Percentiles rank a stretch among this genome's conserved stretches.
Conservation (phyloP, 2,797 vertebrate species). For the Sebastes hopkinsi region DNA sequence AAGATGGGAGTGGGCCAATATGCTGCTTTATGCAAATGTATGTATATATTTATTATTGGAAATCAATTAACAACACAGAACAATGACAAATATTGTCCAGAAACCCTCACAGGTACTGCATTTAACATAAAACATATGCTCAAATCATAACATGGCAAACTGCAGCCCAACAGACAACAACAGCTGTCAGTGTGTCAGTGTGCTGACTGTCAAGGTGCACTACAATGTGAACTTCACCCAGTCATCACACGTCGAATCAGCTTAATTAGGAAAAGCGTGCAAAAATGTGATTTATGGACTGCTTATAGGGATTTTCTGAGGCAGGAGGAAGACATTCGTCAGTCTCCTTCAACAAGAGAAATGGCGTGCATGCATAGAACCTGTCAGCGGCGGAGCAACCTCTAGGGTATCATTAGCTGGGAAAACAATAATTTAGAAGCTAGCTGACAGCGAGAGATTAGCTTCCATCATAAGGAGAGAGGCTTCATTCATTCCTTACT, state of each 20-base stretch:
- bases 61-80: no score
- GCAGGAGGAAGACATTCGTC: conserved; percentile 57
- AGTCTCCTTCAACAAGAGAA: conserved; percentile 65
- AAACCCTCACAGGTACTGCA: no score
- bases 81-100: no score
- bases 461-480: neutral
- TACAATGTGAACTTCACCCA: conserved; percentile 32
- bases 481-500: neutral
- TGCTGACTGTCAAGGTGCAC: neutral
- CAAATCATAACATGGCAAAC: no score
- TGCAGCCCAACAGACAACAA: no score
- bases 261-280: conserved; percentile 63
- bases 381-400: conserved; percentile 40
- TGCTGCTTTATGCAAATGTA: no score
- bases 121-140: no score
- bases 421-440: conserved; percentile 47
- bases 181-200: no score
- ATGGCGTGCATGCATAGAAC: conserved; percentile 30
- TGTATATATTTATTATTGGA: no score
- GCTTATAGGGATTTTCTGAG: conserved; percentile 45
- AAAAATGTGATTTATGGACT: conserved; percentile 61
- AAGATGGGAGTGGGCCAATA: no score
- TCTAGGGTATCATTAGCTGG: conserved; percentile 61
- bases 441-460: conserved; percentile 1
- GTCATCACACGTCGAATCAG: conserved; percentile 54